phyloP scores from a whole-genome alignment of 1,140 invertebrate genomes.

The Cephus cinctus region DNA sequence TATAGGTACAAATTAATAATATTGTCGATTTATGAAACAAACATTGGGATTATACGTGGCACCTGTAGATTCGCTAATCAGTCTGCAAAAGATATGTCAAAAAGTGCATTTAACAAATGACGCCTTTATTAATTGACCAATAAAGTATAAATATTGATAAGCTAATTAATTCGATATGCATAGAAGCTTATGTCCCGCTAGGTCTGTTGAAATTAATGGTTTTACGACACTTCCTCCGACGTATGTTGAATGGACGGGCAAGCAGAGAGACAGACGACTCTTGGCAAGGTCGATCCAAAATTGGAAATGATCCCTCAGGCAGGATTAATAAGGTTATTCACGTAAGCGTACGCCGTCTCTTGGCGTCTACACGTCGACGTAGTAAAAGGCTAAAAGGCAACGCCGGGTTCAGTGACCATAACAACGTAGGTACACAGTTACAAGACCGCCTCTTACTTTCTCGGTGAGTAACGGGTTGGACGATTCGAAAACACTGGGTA shows the following conservation, averaged over 20 bases:
- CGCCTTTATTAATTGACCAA: too few species aligned
- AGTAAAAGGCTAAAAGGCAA: conserved; percentile 17
- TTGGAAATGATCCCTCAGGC: too few species aligned
- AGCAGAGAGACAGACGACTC: background rate
- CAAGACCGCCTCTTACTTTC: conserved; percentile 33
- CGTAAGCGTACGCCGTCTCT: background rate
- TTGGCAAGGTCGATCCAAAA: background rate
- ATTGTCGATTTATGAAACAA: too few species aligned
- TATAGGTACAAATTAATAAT: too few species aligned
- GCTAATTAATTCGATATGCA: too few species aligned
- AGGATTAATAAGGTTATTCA: background rate
- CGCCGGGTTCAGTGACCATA: conserved; percentile 35
- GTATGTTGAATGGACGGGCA: background rate
- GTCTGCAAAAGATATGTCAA: too few species aligned
- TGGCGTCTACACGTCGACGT: background rate
- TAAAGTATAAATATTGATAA: too few species aligned
- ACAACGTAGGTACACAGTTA: conserved; percentile 14
- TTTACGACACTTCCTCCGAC: background rate
- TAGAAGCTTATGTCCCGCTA: background rate
- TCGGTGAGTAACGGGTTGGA: conserved; percentile 23
- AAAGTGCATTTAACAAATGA: too few species aligned
- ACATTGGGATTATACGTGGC: too few species aligned
- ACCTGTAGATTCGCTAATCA: too few species aligned
- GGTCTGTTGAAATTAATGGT: too few species aligned
- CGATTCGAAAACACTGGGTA: background rate